Evolutionary conservation across 2,113 vertebrate species (phyloP).

Genomic region (Tretioscincus oriximinensis): DNA sequence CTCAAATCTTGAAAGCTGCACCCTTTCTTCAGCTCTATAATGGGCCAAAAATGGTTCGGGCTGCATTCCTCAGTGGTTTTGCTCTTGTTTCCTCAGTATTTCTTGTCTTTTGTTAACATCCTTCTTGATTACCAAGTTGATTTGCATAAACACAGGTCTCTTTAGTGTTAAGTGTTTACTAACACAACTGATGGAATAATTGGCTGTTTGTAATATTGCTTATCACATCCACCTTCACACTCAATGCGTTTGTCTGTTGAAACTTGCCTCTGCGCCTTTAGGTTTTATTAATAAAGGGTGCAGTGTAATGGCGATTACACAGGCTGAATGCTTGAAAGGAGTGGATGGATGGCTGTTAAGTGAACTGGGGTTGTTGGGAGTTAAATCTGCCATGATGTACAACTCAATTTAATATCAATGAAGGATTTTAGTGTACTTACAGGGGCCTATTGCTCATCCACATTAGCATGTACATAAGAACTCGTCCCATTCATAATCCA

Average conservation of each 20-base stretch:
- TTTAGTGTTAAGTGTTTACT: slow-evolving; percentile 41
- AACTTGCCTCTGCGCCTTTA: too few species aligned
- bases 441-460: too few species aligned
- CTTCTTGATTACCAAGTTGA: slow-evolving; percentile 35
- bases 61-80: neutral
- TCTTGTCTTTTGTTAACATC: slow-evolving; percentile 3
- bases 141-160: neutral
- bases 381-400: too few species aligned
- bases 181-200: slow-evolving; percentile 39
- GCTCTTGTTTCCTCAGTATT: neutral
- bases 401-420: too few species aligned
- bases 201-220: slow-evolving; percentile 48
- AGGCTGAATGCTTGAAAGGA: too few species aligned
- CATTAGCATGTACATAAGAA: too few species aligned
- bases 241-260: neutral
- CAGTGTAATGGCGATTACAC: too few species aligned
- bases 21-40: neutral
- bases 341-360: too few species aligned
- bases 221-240: slow-evolving; percentile 35
- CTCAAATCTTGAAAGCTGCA: neutral
- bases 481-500: too few species aligned
- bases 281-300: too few species aligned
- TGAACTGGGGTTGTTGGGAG: too few species aligned
- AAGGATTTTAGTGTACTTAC: too few species aligned
- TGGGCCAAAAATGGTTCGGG: neutral